Evolutionary conservation across 1,140 invertebrate genomes (phyloP), one percentile per base, ranked within the genome.

Genomic region (Trichonephila inaurata): DNA sequence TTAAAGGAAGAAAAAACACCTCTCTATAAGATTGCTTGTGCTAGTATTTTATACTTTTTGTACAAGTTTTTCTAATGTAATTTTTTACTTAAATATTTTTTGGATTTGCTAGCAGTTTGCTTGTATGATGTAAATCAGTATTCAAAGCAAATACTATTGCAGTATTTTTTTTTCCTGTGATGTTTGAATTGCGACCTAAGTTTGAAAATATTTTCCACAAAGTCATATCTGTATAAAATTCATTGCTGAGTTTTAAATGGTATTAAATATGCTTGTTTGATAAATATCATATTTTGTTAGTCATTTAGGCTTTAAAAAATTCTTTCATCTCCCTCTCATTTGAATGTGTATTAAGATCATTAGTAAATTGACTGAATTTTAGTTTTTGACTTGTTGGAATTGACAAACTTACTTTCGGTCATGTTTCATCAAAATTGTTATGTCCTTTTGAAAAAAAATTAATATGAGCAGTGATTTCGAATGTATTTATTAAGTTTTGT

Each of bases 41-140:
- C 62, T 89, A 69, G 87, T 51, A 69, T 89, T 89, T 89, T 89
- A 89, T 89, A 89, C 87, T 64, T 89, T 87, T 89, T 89, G 87
- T 89, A 89, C 87, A 66, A 28, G n/a, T 89, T 89, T 89, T 89
- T 89, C 64, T 89, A 89, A 69, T 89, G 87, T 89, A 89, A 89
- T 89, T 89, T 89, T 89, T 89, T 69, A 66, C 64, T 89, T 72
- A 72, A 51, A 33, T 77, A 77, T 77, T 77, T 77, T 24, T 33
- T 40, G 33, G 18, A 89, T 64, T 87, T 87, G 85, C 61, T 87
- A 61, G 85, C 85, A 62, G 28, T 87, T 64, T 40, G 28, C 85
- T 40, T 58, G 58, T 14, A 33, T 64, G n/a, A 16, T 24, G 12
- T 62, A 40, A 87, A 62, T 87, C 85, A 87, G 85, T 61, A 87